Percentiles rank a stretch among this genome's conserved stretches.
These are phyloP conservation scores for Nemotelus pantherinus DNA, from an alignment of 2,888 invertebrate species.

Conservation along the genomic window DNA sequence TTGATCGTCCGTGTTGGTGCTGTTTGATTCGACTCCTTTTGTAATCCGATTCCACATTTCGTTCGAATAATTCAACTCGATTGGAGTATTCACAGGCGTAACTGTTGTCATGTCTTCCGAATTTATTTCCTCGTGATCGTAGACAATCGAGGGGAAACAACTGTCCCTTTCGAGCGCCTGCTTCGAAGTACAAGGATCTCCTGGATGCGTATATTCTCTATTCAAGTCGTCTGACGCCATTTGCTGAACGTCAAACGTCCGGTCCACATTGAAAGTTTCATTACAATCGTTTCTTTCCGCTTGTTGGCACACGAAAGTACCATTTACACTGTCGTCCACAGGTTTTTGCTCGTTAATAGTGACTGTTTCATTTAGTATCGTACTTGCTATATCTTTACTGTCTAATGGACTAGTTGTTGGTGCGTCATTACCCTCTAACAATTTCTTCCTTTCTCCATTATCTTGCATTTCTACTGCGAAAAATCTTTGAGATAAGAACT, in stretches of 20 bases:
- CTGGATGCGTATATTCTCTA: conserved; percentile 42
- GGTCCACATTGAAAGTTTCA: conserved; percentile 48
- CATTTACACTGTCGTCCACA: background rate
- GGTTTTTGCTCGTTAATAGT: background rate
- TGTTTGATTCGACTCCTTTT: conserved; percentile 23
- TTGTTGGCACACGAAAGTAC: conserved; percentile 9
- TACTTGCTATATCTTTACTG: background rate
- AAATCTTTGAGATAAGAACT: background rate
- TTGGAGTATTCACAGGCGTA: conserved; percentile 55
- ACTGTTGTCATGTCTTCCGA: conserved; percentile 53
- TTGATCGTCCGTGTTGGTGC: background rate
- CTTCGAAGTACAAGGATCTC: conserved; percentile 51
- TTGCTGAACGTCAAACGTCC: conserved; percentile 46
- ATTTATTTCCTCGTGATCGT: conserved; percentile 52
- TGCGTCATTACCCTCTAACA: background rate
- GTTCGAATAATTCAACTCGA: conserved; percentile 53
- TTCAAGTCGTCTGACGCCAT: background rate
- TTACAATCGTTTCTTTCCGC: conserved; percentile 9
- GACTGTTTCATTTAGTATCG: background rate
- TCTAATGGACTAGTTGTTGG: background rate
- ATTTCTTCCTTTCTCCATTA: background rate
- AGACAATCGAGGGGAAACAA: conserved; percentile 50
- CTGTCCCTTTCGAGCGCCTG: conserved; percentile 50
- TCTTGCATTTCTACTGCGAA: background rate
- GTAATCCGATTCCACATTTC: conserved; percentile 54